Conservation (phyloP, 2,888 invertebrate species). For the Epinotia nisella region DNA sequence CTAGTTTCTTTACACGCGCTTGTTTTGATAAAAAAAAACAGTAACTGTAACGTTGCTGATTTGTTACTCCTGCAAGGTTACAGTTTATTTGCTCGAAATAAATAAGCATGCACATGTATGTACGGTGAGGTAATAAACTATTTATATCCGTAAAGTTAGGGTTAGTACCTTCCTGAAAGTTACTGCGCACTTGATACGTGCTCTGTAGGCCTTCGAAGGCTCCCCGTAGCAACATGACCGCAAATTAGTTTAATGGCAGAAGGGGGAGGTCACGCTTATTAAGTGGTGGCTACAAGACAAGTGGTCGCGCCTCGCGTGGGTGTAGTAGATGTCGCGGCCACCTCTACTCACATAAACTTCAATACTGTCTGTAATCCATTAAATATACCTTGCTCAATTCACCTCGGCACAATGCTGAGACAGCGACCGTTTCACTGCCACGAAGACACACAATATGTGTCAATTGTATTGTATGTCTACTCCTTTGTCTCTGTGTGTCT, state of each 20-base stretch:
- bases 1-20: constrained; percentile 55
- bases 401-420: too few relatives aligned
- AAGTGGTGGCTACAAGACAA: constrained; percentile 35
- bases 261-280: constrained; percentile 33
- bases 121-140: constrained; percentile 41
- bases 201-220: constrained; percentile 13
- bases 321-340: constrained; percentile 13
- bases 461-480: too few relatives aligned
- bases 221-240: neutral
- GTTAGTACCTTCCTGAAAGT: constrained; percentile 32
- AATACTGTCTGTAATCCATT: constrained; percentile 6
- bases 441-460: too few relatives aligned
- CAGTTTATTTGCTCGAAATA: constrained; percentile 62
- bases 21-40: constrained; percentile 66
- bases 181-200: constrained; percentile 19
- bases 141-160: constrained; percentile 43
- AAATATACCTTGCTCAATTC: too few relatives aligned
- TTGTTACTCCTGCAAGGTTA: constrained; percentile 75
- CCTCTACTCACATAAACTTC: constrained; percentile 19
- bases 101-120: constrained; percentile 45
- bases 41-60: constrained; percentile 77
- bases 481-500: too few relatives aligned
- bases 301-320: constrained; percentile 23
- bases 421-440: too few relatives aligned
- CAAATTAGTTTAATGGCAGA: constrained; percentile 12